Percentiles rank a stretch among this genome's conserved stretches.
Conservation (phyloP, 2,797 vertebrate species). For the Streptopelia turtur region DNA sequence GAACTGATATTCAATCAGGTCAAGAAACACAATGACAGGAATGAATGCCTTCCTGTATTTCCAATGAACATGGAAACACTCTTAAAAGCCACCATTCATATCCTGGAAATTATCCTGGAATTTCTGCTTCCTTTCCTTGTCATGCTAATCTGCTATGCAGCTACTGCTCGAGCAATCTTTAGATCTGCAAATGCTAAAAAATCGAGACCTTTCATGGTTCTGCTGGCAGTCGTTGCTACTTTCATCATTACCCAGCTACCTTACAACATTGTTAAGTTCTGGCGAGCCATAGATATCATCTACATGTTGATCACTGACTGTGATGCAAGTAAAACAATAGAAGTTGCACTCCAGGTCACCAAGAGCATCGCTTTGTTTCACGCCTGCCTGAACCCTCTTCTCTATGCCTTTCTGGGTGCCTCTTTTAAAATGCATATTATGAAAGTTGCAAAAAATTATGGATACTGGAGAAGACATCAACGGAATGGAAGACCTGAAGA, state of each 20-base stretch:
- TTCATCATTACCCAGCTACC: conserved; percentile 92
- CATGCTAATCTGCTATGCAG: conserved; percentile 87
- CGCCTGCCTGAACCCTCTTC: conserved; percentile 91
- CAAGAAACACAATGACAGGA: conserved; percentile 63
- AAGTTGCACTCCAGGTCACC: conserved; percentile 84
- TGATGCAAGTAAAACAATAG: conserved; percentile 83
- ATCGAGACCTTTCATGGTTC: conserved; percentile 82
- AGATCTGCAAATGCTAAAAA: conserved; percentile 81
- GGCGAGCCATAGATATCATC: conserved; percentile 83
- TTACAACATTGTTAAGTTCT: conserved; percentile 89
- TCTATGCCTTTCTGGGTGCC: conserved; percentile 87
- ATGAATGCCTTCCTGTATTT: conserved; percentile 82
- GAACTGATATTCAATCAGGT: conserved; percentile 87
- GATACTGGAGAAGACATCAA: conserved; percentile 74
- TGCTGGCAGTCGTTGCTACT: conserved; percentile 84
- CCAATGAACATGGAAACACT: conserved; percentile 73
- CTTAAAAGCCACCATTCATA: conserved; percentile 84
- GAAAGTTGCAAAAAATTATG: conserved; percentile 83
- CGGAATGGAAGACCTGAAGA: conserved; percentile 69
- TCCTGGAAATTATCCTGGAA: conserved; percentile 85
- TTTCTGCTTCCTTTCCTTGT: conserved; percentile 89
- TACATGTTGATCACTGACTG: conserved; percentile 87
- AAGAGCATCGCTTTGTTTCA: conserved; percentile 89
- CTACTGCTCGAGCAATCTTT: conserved; percentile 77
- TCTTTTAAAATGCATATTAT: conserved; percentile 87